Evolutionary conservation across 2,113 vertebrate species (phyloP).

Genomic region (Oncorhynchus kisutch): DNA sequence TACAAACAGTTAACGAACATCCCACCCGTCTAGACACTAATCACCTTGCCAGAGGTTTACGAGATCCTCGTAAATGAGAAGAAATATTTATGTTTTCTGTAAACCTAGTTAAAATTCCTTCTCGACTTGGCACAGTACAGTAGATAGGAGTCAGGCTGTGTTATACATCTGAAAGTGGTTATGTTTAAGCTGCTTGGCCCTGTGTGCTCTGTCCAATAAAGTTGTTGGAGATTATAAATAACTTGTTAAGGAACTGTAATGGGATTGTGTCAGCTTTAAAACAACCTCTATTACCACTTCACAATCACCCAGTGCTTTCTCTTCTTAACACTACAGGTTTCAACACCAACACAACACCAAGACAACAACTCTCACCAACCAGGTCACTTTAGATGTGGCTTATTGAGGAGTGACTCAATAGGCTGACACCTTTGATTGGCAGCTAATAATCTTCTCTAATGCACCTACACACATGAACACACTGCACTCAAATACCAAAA

Average conservation of each 20-base stretch:
- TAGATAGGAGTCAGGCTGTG: not conserved
- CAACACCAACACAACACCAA: not conserved
- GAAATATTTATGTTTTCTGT: slow-evolving; percentile 11
- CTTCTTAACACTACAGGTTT: not conserved
- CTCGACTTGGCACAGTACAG: not conserved
- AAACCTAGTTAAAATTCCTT: slow-evolving; percentile 2
- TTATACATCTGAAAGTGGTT: not conserved
- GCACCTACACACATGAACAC: not conserved
- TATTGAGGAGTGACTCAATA: not conserved
- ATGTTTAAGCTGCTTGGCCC: too few relatives aligned
- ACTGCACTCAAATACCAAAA: not conserved
- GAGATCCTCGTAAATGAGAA: slow-evolving; percentile 23
- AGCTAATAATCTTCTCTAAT: not conserved
- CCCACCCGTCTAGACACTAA: slow-evolving; percentile 23
- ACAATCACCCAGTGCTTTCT: not conserved
- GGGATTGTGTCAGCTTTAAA: slow-evolving; percentile 19
- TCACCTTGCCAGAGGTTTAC: slow-evolving; percentile 27
- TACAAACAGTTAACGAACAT: slow-evolving; percentile 25
- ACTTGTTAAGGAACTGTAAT: slow-evolving; percentile 18
- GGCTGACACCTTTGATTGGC: not conserved
- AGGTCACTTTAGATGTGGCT: not conserved
- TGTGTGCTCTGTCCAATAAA: not conserved
- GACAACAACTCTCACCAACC: not conserved
- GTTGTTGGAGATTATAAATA: slow-evolving; percentile 22
- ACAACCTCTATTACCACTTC: slow-evolving; percentile 12